phyloP scores from a whole-genome alignment of 2,797 vertebrate genomes.

The Tachyglossus aculeatus region DNA sequence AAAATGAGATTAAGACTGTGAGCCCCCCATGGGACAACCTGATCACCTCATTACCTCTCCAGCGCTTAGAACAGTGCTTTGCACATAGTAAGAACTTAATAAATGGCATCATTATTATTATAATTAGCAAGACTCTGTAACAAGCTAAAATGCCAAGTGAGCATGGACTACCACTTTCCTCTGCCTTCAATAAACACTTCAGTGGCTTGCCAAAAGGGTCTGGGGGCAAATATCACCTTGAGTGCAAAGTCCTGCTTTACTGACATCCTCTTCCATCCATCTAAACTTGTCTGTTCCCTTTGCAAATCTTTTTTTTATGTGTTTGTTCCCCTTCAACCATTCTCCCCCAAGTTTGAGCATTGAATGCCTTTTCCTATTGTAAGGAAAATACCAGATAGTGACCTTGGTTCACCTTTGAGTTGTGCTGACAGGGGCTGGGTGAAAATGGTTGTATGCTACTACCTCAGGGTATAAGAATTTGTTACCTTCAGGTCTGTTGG shows the following conservation, averaged over 20 bases:
- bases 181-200: no score
- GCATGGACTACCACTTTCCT: no score
- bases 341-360: not conserved
- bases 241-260: slow-evolving; percentile 47
- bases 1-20: no score
- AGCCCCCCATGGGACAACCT: no score
- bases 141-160: no score
- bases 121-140: no score
- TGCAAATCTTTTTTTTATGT: slow-evolving; percentile 18
- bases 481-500: not conserved
- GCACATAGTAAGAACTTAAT: no score
- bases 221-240: no score
- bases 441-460: not conserved
- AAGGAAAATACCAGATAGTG: not conserved
- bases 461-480: not conserved
- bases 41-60: no score
- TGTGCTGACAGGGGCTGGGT: not conserved
- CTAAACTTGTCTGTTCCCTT: slow-evolving; percentile 49
- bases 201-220: no score
- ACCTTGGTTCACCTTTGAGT: not conserved
- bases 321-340: slow-evolving; percentile 24
- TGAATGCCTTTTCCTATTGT: not conserved
- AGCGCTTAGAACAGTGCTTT: no score
- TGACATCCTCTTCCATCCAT: slow-evolving; percentile 28
- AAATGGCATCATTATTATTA: no score